Base-by-base conservation (phyloP, 1,140 invertebrate genomes). In the Paralvinella palmiformis region DNA sequence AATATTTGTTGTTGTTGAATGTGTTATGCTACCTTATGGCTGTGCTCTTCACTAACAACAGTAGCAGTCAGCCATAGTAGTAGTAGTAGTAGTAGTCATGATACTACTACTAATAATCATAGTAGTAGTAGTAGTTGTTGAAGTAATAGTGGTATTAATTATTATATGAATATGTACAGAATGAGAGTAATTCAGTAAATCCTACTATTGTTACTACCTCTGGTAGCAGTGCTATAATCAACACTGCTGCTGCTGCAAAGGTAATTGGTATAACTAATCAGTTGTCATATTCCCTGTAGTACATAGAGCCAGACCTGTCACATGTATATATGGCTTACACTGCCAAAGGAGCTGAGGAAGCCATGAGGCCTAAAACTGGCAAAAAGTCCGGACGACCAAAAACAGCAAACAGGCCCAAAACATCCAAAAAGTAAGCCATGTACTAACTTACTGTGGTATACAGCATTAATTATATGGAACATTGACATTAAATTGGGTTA, bases 281-380 rank as follows among this genome's bases (percentile, higher is more conserved):
- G 22, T 29, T 53, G 27, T 62, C 13, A 37, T 27, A 32, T 45
- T 13, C 22, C 55, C 61, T 48, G 22, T 22, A 73, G 67, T 70
- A 72, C 29, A 64, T 69, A n/a, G 76, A 76, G 41, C 64, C 74
- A 45, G 81, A 83, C 63, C 68, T 83, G n/a, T 76, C 76, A 3
- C 75, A 81, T 63, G 71, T 82, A 0, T 83, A 81, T 69, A 64
- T 83, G 48, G 77, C 81, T n/a, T 83, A 83, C 68, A 81, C 78
- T 44, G 73, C 76, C 31, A 79, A 82, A 59, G 77, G 77, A 24
- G 79, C 77, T 53, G 72, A 74, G 44, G 72, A 76, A 41, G 64
- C 68, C 24, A 68, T 52, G 3, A 36, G 62, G 6, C 36, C 63
- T 52, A 72, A 68, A 53, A 70, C 62, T 32, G 63, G 61, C 7